Base-by-base conservation (phyloP, 2,113 vertebrate species). In the Corythoichthys haematopterus region DNA sequence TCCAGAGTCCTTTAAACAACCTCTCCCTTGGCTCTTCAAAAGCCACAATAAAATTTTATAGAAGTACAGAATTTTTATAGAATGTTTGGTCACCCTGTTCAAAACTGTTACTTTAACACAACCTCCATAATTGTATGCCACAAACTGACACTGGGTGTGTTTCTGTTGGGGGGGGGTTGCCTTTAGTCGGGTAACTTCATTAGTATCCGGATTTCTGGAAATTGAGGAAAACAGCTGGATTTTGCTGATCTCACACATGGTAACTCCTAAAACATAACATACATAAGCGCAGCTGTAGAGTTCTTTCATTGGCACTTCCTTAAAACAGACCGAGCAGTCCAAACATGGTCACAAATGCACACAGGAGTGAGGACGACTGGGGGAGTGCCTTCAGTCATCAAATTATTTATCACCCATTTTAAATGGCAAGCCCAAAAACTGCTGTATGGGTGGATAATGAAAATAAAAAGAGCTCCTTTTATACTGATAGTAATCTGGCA, bases 261-360 rank as follows among this genome's bases (percentile, higher is more conserved):
- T 50, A 16, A 38, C 10, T 14, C 37, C 16, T 53, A 63, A 28
- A 40, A 63, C 35, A 66, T 14, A 46, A 37, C 20, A 13, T 38
- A 52, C 40, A 40, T 28, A 45, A 61, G 16, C 12, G 60, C 43
- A 33, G 43, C 60, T 47, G 40, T 40, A 65, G 4, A 33, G 48
- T 47, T 43, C 45, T 64, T 58, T 63, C 46, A 57, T 1, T 3
- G 1, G 52, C 43, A 66, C 65, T 75, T 72, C 79, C 52, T 57
- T 28, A 20, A 70, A 73, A 70, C 68, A 72, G 45, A 38, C 33
- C 20, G 60, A 65, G 48, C 59, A 16, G 64, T 64, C 67, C 65
- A 78, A 56, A 71, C 64, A 47, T 53, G 45, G 57, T 59, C 48
- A 70, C 33, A 73, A 40, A 61, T 38, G 40, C 66, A 67, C 28